These are phyloP conservation scores for Petrocephalus schoutedeni DNA, from an alignment of 2,797 vertebrate species.

Conservation along the genomic window DNA sequence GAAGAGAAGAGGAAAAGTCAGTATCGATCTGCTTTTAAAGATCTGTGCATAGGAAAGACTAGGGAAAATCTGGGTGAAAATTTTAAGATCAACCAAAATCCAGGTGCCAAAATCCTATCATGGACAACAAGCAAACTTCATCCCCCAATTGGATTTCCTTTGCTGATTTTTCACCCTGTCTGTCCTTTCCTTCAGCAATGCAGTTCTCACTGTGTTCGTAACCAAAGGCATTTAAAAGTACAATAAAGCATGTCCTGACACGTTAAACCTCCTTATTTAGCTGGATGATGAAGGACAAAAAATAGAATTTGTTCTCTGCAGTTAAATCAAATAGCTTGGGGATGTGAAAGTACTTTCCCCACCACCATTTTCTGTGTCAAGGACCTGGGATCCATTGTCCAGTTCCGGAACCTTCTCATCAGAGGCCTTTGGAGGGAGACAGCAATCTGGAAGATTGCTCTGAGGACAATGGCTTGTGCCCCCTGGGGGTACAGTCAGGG, in stretches of 20 bases:
- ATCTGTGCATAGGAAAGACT: not conserved
- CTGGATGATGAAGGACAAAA: conserved; percentile 28
- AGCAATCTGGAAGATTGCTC: conserved; percentile 35
- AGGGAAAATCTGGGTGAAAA: not conserved
- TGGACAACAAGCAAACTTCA: not conserved
- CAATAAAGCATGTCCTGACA: conserved; percentile 38
- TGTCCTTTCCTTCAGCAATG: conserved; percentile 19
- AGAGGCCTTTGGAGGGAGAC: conserved; percentile 26
- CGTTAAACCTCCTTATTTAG: conserved; percentile 42
- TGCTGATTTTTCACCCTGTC: not conserved
- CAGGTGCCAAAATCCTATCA: not conserved
- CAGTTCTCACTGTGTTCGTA: conserved; percentile 33
- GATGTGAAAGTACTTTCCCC: conserved; percentile 24
- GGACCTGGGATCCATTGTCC: conserved; percentile 25
- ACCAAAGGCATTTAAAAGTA: conserved; percentile 43
- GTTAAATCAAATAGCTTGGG: conserved; percentile 38
- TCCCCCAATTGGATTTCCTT: not conserved
- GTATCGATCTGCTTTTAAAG: not conserved
- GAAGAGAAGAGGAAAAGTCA: not conserved
- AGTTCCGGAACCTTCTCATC: conserved; percentile 34
- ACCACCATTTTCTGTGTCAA: conserved; percentile 28
- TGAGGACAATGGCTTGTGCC: conserved; percentile 10
- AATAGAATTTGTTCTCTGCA: conserved; percentile 26
- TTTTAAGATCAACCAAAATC: not conserved
- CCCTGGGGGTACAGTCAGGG: conserved; percentile 29